phyloP scores from a whole-genome alignment of 2,888 invertebrate species.

The Drosophila robusta region DNA sequence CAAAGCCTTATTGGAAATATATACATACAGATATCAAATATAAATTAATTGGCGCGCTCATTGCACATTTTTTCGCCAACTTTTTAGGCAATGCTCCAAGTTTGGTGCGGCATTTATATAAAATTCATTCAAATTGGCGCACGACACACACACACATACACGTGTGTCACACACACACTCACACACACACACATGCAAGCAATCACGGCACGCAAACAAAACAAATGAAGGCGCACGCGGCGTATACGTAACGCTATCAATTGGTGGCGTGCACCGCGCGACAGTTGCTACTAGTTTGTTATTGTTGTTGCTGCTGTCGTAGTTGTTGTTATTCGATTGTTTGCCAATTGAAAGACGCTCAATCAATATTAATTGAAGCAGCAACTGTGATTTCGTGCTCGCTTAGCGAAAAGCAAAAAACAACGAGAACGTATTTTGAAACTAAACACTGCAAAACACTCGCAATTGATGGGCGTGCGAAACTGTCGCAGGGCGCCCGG shows the following conservation, averaged over 20 bases:
- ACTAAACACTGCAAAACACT: conserved; percentile 31
- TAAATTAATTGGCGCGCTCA: conserved; percentile 27
- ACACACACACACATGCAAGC: conserved; percentile 15
- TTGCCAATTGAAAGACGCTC: conserved; percentile 68
- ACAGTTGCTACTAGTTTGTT: conserved; percentile 19
- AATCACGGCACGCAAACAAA: conserved; percentile 53
- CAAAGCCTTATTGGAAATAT: not conserved
- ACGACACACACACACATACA: conserved; percentile 23
- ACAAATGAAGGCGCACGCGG: conserved; percentile 63
- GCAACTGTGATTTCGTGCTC: conserved; percentile 46
- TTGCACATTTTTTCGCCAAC: conserved; percentile 21
- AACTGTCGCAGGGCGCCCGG: conserved; percentile 9
- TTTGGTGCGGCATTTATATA: conserved; percentile 45
- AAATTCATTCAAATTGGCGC: conserved; percentile 43
- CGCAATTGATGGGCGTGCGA: conserved; percentile 24
- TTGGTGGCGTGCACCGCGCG: conserved; percentile 39
- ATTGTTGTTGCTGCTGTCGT: conserved; percentile 21
- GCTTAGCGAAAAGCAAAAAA: conserved; percentile 1
- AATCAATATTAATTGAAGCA: conserved; percentile 68
- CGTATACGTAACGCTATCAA: conserved; percentile 72
- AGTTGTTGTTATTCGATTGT: conserved; percentile 56
- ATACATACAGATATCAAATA: conserved; percentile 22
- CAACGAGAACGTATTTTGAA: conserved; percentile 13
- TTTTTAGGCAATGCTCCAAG: conserved; percentile 48
- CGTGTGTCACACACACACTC: conserved; percentile 4